phyloP scores from a whole-genome alignment of 2,797 vertebrate species.

The Spheniscus humboldti region DNA sequence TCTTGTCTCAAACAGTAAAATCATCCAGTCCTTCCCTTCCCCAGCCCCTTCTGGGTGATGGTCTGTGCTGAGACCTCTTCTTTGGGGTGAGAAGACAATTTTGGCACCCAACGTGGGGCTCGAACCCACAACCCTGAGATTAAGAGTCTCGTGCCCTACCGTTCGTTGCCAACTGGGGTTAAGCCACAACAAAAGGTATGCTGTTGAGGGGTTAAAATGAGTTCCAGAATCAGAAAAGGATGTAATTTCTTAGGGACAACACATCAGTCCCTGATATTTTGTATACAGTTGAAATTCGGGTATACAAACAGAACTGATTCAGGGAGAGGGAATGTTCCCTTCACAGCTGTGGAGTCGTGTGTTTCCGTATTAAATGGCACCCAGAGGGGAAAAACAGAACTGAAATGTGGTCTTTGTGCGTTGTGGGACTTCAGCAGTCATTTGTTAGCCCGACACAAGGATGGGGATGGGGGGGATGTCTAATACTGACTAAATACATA shows the following conservation, averaged over 20 bases:
- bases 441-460: neutral
- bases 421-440: neutral
- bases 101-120: too few relatives aligned
- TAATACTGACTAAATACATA: neutral
- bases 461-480: fast-evolving
- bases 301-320: neutral
- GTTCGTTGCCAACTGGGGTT: too few relatives aligned
- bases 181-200: too few relatives aligned
- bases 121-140: too few relatives aligned
- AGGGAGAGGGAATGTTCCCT: neutral
- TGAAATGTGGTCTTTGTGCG: neutral
- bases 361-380: neutral
- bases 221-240: neutral
- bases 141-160: too few relatives aligned
- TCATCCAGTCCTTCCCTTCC: neutral
- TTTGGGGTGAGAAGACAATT: neutral
- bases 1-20: neutral
- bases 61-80: neutral
- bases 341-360: fast-evolving
- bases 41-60: neutral
- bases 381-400: neutral
- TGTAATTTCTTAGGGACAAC: neutral
- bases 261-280: neutral
- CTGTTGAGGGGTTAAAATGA: neutral
- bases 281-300: neutral